Evolutionary conservation across 37 sponge, comb jelly and placozoan genomes (phyloP), one percentile per base, ranked within the genome.

Genomic region (Eunapius fragilis): DNA sequence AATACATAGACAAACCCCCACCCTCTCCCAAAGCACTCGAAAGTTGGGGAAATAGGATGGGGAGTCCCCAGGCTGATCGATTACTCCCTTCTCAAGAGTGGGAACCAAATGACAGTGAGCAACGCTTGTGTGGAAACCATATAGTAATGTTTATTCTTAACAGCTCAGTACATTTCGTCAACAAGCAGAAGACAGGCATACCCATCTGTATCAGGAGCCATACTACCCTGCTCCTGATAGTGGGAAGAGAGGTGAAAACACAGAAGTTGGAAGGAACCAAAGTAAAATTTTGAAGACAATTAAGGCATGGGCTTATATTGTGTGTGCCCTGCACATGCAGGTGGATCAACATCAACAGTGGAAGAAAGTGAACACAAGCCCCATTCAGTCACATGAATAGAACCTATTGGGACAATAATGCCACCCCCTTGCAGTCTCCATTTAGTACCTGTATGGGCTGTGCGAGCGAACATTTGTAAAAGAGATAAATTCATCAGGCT

Each of bases 41-140:
- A 72, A 19, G 94, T 90, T 7, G 97, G 97, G 41, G 97, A 96
- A 69, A 80, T 96, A 0, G 97, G 97, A 3, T 96, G 97, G 97
- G 97, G 92, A 32, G 87, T 94, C 2, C 85, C 90, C 1, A 70
- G 37, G 31, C 68, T 89, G 11, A 25, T 79, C 30, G 93, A 95
- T 41, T 37, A 91, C 37, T 71, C 87, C 12, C 75, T 86, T 0
- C 81, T 88, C 11, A 93, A 88, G 25, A 71, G 88, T 75, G 90
- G 83, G 6, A 76, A 96, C 71, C 97, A 93, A 75, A 96, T 96
- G n/a, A 79, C 67, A 82, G 95, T 95, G 31, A 17, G 79, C 33
- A n/a, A n/a, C n/a, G n/a, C n/a, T n/a, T n/a, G n/a, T n/a, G n/a
- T n/a, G n/a, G n/a, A n/a, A n/a, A n/a, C n/a, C n/a, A n/a, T n/a